Conservation (phyloP, 2,113 vertebrate genomes). For the Indicator indicator region DNA sequence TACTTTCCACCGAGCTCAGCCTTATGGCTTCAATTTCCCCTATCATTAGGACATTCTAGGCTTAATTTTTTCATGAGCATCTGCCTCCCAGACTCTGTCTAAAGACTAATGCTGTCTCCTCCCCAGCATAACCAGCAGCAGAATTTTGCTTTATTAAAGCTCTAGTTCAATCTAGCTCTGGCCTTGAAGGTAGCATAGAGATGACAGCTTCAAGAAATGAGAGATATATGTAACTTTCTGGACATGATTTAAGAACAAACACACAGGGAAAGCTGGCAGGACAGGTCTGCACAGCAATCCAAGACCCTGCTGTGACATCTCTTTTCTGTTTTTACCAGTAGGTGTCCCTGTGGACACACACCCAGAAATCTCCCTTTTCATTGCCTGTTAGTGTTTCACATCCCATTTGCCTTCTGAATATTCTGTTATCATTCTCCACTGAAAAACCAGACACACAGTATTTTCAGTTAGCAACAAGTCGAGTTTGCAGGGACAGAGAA, state of each 20-base stretch:
- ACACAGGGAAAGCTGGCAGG: not conserved
- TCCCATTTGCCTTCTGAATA: not conserved
- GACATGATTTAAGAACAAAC: not conserved
- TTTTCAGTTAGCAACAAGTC: not conserved
- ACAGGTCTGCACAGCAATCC: not conserved
- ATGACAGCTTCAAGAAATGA: not conserved
- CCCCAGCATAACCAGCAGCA: not conserved
- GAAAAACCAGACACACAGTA: not conserved
- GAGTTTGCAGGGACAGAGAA: not conserved
- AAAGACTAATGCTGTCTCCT: not conserved
- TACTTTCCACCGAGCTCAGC: conserved; percentile 41
- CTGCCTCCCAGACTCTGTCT: conserved; percentile 56
- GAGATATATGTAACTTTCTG: not conserved
- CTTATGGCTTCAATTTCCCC: conserved; percentile 65
- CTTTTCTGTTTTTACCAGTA: conserved; percentile 59
- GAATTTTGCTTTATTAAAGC: not conserved
- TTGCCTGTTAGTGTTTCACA: not conserved
- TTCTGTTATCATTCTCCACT: not conserved
- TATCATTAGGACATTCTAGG: conserved; percentile 51
- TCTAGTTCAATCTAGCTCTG: not conserved
- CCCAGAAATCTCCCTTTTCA: not conserved
- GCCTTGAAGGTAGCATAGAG: too few species aligned
- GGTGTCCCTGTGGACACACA: conserved; percentile 73
- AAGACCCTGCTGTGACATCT: not conserved
- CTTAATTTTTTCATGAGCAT: conserved; percentile 57